Percentiles rank a stretch among this genome's conserved stretches.
Evolutionary conservation across 2,888 invertebrate species (phyloP).

Genomic region (Ethmia dodecea): DNA sequence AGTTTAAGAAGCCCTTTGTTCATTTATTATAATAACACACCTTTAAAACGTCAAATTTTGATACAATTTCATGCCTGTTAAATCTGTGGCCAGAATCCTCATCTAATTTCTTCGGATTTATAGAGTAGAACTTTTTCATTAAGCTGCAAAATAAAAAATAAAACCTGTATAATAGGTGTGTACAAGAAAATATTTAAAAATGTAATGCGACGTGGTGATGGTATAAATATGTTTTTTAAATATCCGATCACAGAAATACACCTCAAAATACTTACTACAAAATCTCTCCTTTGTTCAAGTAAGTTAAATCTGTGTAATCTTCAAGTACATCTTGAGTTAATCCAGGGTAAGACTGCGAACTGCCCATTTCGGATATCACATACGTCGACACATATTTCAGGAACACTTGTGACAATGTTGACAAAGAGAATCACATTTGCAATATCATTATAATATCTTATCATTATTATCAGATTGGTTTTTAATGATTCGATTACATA

Average conservation of each 20-base stretch:
- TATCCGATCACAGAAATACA: no score
- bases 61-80: slow-evolving; percentile 67
- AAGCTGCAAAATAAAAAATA: slow-evolving; percentile 54
- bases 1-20: no score
- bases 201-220: no score
- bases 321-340: slow-evolving; percentile 77
- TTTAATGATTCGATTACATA: no score
- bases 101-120: slow-evolving; percentile 58
- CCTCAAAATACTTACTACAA: slow-evolving; percentile 75
- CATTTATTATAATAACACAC: no score
- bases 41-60: slow-evolving; percentile 81
- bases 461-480: no score
- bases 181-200: not conserved
- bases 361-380: no score
- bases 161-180: not conserved
- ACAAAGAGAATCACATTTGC: no score
- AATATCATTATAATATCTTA: no score
- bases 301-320: slow-evolving; percentile 79
- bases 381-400: no score
- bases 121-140: slow-evolving; percentile 75
- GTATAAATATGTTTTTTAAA: no score
- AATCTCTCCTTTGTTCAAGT: slow-evolving; percentile 79
- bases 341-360: slow-evolving; percentile 58
- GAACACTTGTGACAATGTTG: no score
- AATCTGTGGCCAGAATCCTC: slow-evolving; percentile 70